Evolutionary conservation across 2,888 invertebrate genomes (phyloP).

Genomic region (Drosophila subsilvestris): DNA sequence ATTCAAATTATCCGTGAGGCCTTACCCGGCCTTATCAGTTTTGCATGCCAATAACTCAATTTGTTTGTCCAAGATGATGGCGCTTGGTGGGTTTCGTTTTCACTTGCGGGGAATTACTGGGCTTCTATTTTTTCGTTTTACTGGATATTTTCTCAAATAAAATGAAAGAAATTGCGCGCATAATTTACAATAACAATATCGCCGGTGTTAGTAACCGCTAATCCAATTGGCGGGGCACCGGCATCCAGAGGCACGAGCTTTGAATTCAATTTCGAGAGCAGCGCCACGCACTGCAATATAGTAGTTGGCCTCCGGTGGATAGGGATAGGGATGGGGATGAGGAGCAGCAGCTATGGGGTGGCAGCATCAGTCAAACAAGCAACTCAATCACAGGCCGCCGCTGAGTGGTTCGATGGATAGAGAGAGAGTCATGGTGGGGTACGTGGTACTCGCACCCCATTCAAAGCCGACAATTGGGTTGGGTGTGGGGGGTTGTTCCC

Average conservation of each 20-base stretch:
- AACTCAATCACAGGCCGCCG: conserved; percentile 68
- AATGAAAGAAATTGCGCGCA: conserved; percentile 73
- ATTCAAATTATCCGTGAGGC: conserved; percentile 71
- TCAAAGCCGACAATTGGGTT: background rate
- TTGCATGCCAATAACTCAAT: conserved; percentile 77
- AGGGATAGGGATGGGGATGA: background rate
- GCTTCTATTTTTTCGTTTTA: conserved; percentile 26
- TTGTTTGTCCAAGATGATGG: conserved; percentile 48
- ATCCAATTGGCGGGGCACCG: conserved; percentile 78
- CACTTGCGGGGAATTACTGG: conserved; percentile 18
- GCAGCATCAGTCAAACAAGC: conserved; percentile 63
- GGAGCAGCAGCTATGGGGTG: conserved; percentile 24
- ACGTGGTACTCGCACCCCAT: conserved; percentile 13
- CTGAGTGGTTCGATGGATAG: conserved; percentile 47
- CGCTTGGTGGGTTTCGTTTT: background rate
- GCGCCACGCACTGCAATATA: conserved; percentile 32
- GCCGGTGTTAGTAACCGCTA: conserved; percentile 78
- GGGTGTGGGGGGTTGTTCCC: conserved; percentile 17
- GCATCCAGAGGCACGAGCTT: conserved; percentile 48
- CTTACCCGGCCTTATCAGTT: conserved; percentile 31
- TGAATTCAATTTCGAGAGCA: conserved; percentile 71
- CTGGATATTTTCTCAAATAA: conserved; percentile 43
- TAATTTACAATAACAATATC: conserved; percentile 79
- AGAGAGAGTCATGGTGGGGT: background rate
- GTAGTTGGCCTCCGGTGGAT: conserved; percentile 51